Base-by-base conservation (phyloP, 2,888 invertebrate genomes). In the Hipparchia sbordonii region DNA sequence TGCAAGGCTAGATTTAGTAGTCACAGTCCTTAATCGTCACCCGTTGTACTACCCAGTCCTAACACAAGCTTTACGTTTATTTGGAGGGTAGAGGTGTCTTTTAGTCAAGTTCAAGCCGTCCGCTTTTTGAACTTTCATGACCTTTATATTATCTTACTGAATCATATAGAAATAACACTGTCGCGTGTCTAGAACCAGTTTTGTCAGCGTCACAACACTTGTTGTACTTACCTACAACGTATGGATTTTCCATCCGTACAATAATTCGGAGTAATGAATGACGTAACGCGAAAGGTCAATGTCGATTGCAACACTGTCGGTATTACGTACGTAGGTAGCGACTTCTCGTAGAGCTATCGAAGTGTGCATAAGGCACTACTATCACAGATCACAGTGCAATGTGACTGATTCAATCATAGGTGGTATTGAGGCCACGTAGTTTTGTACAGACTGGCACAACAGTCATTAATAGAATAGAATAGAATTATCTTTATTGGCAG, bases 271-370 rank as follows among this genome's bases (percentile, higher is more conserved):
- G 65, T 65, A 65, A 52, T 33, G 52, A 33, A 13, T 65, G 51
- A 65, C 33, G 65, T 65, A 65, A 65, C 52, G 23, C n/a, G 23
- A 33, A 65, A 59, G 59, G 13, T 60, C 68, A 60, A 60, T 59
- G 68, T 51, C 60, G 51, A 59, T 51, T 68, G 45, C 46, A 60
- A 12, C 57, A 57, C 48, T 9, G 67, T 8, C 13, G 4, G 13
- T 6, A 4, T 13, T 54, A 67, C 39, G 39, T 39, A 39, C 3
- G 8, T 7, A n/a, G 2, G 10, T 59, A 59, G 10, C 23, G 23
- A 59, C 23, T 54, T 57, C 13, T 23, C 9, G 57, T 12, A 57
- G 7, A 7, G n/a, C 6, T 54, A 12, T 12, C 5, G 52, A 12
- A 12, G 23, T 57, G 23, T 57, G 57, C 57, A 57, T 33, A 7